Base-by-base conservation (phyloP, 2,797 vertebrate species). In the Balearica regulorum region DNA sequence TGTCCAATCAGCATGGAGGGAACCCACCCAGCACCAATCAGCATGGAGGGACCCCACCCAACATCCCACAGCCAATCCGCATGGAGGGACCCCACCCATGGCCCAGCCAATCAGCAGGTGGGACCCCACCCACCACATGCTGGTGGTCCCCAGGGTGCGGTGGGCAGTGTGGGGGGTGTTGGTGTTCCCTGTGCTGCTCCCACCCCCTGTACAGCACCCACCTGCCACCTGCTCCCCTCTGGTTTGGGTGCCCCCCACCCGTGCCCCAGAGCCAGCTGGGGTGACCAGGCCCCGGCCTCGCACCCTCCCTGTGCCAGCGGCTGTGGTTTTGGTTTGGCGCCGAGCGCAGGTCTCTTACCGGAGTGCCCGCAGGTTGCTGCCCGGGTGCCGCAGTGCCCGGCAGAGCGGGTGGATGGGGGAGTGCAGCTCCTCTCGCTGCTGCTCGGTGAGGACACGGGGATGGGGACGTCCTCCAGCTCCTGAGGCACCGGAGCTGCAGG, bases 301-400 rank as follows among this genome's bases (percentile, higher is more conserved):
- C 54, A 8, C 44, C 20, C 0, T 1, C 33, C 70, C 41, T 3
- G 2, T 25, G 8, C 81, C 1, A 3, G 31, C 35, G 9, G 46
- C 48, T 9, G 3, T 1, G 13, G 5, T 20, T 9, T 51, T 5
- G 14, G 16, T 43, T n/a, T 28, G 3, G 8, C 0, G 0, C 1
- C 3, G 1, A 4, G 43, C 11, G 11, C 0, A 0, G 28, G 3
- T 26, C 37, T 72, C 87, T 61, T 61, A 94, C 94, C 93, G 64
- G 9, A 95, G 94, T 19, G 9, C 29, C 73, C 0, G 49, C 28
- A 95, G 78, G 69, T 5, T 0, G 2, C 73, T 94, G 78, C 65
- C 62, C 0, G 13, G 44, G 10, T 79, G 62, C 73, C 0, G 31
- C 75, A 96, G 84, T 0, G 90, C 93, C 41, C 0, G 41, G 87